Conservation (phyloP, 2,797 vertebrate genomes). For the Discoglossus pictus region DNA sequence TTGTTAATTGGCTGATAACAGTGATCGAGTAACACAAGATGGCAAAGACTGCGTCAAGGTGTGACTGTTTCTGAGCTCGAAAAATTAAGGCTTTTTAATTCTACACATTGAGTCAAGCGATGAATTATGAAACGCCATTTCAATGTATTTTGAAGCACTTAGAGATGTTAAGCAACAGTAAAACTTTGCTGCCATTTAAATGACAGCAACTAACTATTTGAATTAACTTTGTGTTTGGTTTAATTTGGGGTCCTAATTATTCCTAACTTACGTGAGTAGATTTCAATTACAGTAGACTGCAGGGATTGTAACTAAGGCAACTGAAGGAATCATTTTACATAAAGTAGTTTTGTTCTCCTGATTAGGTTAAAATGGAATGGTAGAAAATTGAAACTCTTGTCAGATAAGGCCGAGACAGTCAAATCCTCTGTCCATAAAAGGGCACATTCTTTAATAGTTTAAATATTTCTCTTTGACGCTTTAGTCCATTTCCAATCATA, state of each 20-base stretch:
- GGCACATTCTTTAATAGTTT: not conserved
- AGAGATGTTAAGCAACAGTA: conserved; percentile 68
- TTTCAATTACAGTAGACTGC: conserved; percentile 76
- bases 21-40: conserved; percentile 71
- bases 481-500: too few species aligned
- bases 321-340: conserved; percentile 75
- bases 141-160: conserved; percentile 71
- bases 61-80: conserved; percentile 60
- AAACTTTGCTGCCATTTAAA: conserved; percentile 67
- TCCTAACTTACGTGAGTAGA: conserved; percentile 75
- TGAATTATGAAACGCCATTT: conserved; percentile 73
- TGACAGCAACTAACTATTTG: conserved; percentile 73
- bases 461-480: too few species aligned
- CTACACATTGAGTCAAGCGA: conserved; percentile 75
- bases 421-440: conserved; percentile 18
- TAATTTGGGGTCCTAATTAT: conserved; percentile 79
- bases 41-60: conserved; percentile 62
- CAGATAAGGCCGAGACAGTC: conserved; percentile 57
- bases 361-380: conserved; percentile 71
- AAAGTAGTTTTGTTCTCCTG: conserved; percentile 74
- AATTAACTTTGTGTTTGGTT: conserved; percentile 77
- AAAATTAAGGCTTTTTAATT: conserved; percentile 58
- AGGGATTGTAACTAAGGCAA: conserved; percentile 79
- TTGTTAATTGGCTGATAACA: conserved; percentile 71
- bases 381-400: conserved; percentile 65